Evolutionary conservation across 2,113 vertebrate species (phyloP), one percentile per base, ranked within the genome.

Genomic region (Pycnonotus jocosus): DNA sequence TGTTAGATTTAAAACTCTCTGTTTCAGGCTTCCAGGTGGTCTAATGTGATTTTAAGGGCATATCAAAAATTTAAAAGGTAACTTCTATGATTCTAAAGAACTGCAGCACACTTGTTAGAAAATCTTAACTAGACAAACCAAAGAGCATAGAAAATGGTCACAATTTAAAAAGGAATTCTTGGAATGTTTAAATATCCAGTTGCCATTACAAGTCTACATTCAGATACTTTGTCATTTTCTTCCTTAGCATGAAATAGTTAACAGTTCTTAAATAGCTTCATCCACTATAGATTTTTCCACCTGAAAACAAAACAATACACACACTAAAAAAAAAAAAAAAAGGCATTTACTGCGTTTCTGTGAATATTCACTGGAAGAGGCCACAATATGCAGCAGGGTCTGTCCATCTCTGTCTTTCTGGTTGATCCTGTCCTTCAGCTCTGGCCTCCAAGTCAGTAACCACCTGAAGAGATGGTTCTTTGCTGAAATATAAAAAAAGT

Each of bases 321-420:
- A 18, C 23, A 64, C 7, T 3, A 38, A 7, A 44, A 14, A 31
- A 47, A 3, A 12, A 11, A 47, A 8, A 47, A 4, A 20, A 20
- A 40, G 25, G 28, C 64, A 91, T 70, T 88, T 85, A 97, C 98
- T 92, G 97, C 97, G 88, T 87, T 96, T 98, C 45, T 80, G 60
- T 42, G 90, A 81, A 74, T 98, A 98, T 30, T 96, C 97, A 33
- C 48, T 81, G 68, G 91, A 94, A 62, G 96, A 79, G 10, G 98
- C 98, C 10, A 98, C 98, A 6, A 98, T 1, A 11, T 98, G 98
- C 45, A 98, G 80, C 50, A 98, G 84, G 0, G 98, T 98, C 38
- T 87, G 86, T 22, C 98, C 98, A 51, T 97, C 93, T 48, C 93
- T 73, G 22, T 98, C 97, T 86, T 96, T 93, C 80, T 98, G 95